These are phyloP conservation scores for Eptatretus burgeri DNA, from an alignment of 2,113 vertebrate genomes.

Conservation along the genomic window DNA sequence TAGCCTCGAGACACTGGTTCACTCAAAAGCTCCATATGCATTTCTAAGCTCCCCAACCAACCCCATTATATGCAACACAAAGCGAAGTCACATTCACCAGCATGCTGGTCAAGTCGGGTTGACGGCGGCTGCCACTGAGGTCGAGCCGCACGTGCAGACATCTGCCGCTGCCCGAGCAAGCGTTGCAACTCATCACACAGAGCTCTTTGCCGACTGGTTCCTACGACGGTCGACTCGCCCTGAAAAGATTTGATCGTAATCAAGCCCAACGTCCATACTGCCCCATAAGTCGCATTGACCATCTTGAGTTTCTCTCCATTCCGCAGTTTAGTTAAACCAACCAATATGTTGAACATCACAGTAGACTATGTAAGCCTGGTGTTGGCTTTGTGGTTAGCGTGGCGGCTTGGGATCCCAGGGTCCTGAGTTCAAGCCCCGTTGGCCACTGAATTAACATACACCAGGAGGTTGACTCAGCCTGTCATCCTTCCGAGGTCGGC, in stretches of 20 bases:
- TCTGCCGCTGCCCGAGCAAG: conserved; percentile 47
- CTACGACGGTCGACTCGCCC: conserved; percentile 87
- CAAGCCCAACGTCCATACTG: neutral
- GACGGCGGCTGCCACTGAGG: conserved; percentile 77
- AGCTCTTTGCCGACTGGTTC: conserved; percentile 56
- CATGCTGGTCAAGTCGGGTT: conserved; percentile 70
- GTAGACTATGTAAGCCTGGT: too few species aligned
- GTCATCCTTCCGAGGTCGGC: too few species aligned
- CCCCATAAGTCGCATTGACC: neutral
- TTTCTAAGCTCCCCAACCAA: neutral
- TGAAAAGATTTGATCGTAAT: conserved; percentile 12
- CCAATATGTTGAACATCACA: too few species aligned
- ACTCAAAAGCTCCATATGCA: too few species aligned
- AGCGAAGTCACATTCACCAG: conserved; percentile 20
- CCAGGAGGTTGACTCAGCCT: too few species aligned
- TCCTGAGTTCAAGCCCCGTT: too few species aligned
- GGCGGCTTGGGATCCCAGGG: too few species aligned
- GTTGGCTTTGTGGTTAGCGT: too few species aligned
- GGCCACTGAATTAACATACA: too few species aligned
- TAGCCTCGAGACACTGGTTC: neutral
- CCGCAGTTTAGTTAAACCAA: neutral
- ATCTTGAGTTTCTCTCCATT: neutral
- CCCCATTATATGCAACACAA: neutral
- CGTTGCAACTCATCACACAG: conserved; percentile 73
- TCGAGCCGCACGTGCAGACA: conserved; percentile 38